Conservation (phyloP, 2,113 vertebrate species). For the Pachypanchax playfairii region DNA sequence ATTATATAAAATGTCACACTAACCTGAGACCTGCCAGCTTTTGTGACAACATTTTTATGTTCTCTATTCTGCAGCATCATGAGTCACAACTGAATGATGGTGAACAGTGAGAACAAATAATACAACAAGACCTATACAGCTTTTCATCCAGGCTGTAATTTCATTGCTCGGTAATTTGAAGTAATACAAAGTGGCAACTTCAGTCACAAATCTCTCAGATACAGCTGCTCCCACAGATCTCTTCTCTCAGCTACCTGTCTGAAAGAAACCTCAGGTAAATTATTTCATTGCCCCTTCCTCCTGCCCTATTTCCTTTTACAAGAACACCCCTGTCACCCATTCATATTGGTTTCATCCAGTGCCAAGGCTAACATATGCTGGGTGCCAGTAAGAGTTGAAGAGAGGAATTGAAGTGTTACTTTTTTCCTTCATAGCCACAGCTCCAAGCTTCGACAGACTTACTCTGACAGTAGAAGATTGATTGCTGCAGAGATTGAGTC, state of each 20-base stretch:
- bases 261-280: conserved; percentile 23
- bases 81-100: conserved; percentile 8
- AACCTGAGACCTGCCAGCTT: too few species aligned
- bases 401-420: conserved; percentile 74
- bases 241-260: conserved; percentile 24
- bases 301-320: conserved; percentile 38
- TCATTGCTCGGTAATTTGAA: not conserved
- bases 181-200: conserved; percentile 8
- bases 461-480: conserved; percentile 68
- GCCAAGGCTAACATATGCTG: conserved; percentile 61
- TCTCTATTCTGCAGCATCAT: conserved; percentile 8
- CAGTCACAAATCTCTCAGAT: conserved; percentile 21
- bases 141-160: conserved; percentile 8
- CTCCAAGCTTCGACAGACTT: conserved; percentile 58
- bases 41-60: conserved; percentile 3
- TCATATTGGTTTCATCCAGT: conserved; percentile 52
- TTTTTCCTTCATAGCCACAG: conserved; percentile 50
- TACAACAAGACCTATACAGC: not conserved
- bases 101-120: conserved; percentile 7
- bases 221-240: conserved; percentile 13
- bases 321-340: conserved; percentile 37
- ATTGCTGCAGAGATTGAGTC: conserved; percentile 69
- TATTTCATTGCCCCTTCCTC: too few species aligned
- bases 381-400: conserved; percentile 62
- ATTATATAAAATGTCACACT: too few species aligned